Evolutionary conservation across 2,113 vertebrate species (phyloP).

Genomic region (Pteropus alecto): DNA sequence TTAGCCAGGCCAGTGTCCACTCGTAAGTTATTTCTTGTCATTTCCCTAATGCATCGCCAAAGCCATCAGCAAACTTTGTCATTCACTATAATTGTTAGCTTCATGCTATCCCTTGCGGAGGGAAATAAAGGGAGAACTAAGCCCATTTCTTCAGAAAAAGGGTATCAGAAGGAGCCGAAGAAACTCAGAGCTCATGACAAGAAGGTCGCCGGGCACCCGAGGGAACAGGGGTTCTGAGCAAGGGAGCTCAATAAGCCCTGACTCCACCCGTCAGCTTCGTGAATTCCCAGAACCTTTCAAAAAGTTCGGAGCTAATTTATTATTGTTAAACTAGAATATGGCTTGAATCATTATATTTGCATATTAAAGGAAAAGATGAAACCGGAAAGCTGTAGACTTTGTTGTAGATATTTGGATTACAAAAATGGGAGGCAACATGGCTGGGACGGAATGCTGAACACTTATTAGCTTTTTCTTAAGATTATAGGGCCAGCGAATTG

Average conservation of each 20-base stretch:
- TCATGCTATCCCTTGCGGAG: not conserved
- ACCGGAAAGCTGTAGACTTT: not conserved
- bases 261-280: accelerated
- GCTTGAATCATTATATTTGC: not conserved
- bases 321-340: not conserved
- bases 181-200: not conserved
- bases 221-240: not conserved
- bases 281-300: not conserved
- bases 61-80: not conserved
- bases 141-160: not conserved
- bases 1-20: not conserved
- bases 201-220: not conserved
- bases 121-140: not conserved
- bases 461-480: not conserved
- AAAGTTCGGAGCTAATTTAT: not conserved
- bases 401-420: not conserved
- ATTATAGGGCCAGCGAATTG: not conserved
- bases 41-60: not conserved
- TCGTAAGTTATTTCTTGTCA: not conserved
- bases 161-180: not conserved
- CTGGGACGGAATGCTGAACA: not conserved
- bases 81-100: not conserved
- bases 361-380: not conserved
- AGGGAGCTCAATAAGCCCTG: accelerated
- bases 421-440: not conserved